Conservation (phyloP, 2,888 invertebrate genomes). For the Himalopsyche kuldschensis region DNA sequence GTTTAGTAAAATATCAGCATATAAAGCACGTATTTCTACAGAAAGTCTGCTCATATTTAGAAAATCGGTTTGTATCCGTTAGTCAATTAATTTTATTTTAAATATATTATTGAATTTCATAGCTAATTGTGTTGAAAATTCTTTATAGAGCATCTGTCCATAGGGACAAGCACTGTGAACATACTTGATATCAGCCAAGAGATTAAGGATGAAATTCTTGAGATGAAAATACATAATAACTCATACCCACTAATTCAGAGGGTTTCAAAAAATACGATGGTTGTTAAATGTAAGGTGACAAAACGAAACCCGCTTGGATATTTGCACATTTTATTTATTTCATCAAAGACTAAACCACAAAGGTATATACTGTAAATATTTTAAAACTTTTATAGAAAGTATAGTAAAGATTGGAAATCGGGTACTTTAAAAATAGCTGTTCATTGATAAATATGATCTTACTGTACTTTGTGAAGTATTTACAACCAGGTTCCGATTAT, state of each 20-base stretch:
- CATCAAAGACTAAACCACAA: not conserved
- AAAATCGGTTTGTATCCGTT: no score
- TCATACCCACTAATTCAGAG: constrained; percentile 68
- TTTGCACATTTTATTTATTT: constrained; percentile 65
- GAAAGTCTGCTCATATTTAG: no score
- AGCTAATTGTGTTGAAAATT: not conserved
- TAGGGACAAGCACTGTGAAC: constrained; percentile 64
- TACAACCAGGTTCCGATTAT: no score
- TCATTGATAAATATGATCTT: no score
- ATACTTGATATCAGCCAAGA: constrained; percentile 62
- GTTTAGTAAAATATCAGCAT: no score
- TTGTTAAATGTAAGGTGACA: constrained; percentile 68
- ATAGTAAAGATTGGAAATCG: no score
- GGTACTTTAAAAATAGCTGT: no score
- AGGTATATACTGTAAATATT: not conserved
- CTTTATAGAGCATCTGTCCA: constrained; percentile 53
- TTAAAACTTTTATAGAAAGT: no score
- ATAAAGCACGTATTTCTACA: no score
- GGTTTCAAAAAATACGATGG: constrained; percentile 71
- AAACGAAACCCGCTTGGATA: constrained; percentile 70
- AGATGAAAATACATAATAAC: constrained; percentile 55
- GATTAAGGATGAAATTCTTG: constrained; percentile 63
- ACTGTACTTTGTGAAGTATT: no score
- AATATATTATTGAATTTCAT: not conserved
- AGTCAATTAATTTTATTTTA: no score